These are phyloP conservation scores for Macropus fuliginosus DNA, from an alignment of 2,797 vertebrate species.

Conservation along the genomic window DNA sequence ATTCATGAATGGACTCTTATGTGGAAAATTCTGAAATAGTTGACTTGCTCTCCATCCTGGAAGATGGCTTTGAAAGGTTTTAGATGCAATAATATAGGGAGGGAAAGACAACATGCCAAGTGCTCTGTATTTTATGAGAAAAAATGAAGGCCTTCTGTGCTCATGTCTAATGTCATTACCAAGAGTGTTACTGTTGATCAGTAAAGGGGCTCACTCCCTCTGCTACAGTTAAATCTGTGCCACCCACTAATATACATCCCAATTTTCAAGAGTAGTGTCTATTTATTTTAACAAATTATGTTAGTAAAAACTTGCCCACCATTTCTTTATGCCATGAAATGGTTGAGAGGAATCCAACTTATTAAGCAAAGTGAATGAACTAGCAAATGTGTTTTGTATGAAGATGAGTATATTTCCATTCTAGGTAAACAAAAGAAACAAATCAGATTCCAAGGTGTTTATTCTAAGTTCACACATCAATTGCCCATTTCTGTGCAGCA, in stretches of 20 bases:
- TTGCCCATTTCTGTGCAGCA: not conserved
- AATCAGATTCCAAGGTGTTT: not conserved
- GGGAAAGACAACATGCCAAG: not conserved
- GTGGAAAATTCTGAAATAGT: constrained; percentile 44
- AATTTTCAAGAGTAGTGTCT: not conserved
- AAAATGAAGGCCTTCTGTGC: not conserved
- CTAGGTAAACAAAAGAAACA: not conserved
- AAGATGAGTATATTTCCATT: constrained; percentile 6
- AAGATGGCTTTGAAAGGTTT: constrained; percentile 5
- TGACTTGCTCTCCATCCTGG: not conserved
- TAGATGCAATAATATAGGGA: constrained; percentile 48
- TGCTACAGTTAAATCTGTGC: not conserved
- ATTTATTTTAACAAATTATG: constrained; percentile 6
- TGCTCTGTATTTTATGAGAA: constrained; percentile 3
- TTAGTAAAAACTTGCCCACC: not conserved
- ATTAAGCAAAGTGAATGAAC: constrained; percentile 18
- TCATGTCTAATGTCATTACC: constrained; percentile 1
- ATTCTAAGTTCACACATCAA: not conserved
- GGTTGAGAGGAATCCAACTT: not conserved
- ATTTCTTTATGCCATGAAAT: constrained; percentile 2
- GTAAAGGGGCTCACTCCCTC: not conserved
- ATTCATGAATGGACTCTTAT: not conserved
- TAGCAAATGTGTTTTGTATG: not conserved
- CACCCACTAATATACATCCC: not conserved
- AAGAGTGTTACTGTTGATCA: not conserved